phyloP scores from a whole-genome alignment of 1,140 invertebrate genomes.

The Zaprionus ghesquierei region DNA sequence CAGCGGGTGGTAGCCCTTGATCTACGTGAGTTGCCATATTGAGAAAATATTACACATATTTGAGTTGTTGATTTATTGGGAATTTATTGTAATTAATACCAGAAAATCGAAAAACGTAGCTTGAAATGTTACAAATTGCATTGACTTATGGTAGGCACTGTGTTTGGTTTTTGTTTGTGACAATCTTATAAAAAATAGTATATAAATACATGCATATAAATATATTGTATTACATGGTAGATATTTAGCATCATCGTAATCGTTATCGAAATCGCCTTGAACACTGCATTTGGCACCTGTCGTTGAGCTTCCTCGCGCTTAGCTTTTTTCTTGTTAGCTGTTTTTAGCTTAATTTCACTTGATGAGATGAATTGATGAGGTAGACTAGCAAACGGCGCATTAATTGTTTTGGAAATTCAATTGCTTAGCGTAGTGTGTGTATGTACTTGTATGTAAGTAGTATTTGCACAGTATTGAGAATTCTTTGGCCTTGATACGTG shows the following conservation, averaged over 20 bases:
- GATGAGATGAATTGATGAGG: slow-evolving; percentile 42
- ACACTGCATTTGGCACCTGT: slow-evolving; percentile 49
- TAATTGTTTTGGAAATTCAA: slow-evolving; percentile 56
- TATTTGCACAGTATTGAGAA: slow-evolving; percentile 64
- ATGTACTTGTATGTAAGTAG: slow-evolving; percentile 34
- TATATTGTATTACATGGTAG: slow-evolving; percentile 17
- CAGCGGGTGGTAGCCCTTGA: slow-evolving; percentile 25
- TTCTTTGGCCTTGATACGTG: slow-evolving; percentile 72
- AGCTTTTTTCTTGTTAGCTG: neutral
- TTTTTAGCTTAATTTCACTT: neutral
- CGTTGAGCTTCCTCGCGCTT: slow-evolving; percentile 17
- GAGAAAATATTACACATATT: neutral
- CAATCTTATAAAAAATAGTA: slow-evolving; percentile 31
- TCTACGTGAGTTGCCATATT: neutral
- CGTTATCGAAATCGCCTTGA: slow-evolving; percentile 47
- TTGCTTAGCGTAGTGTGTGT: slow-evolving; percentile 39
- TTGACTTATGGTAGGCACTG: slow-evolving; percentile 20
- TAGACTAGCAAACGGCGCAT: slow-evolving; percentile 56
- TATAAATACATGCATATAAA: slow-evolving; percentile 37
- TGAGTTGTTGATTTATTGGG: slow-evolving; percentile 15
- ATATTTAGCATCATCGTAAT: slow-evolving; percentile 22
- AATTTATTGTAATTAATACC: slow-evolving; percentile 41
- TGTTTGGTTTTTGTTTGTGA: slow-evolving; percentile 20
- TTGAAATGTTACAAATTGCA: slow-evolving; percentile 36
- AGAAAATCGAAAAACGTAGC: slow-evolving; percentile 28